Percentiles rank a stretch among this genome's conserved stretches.
These are phyloP conservation scores for Ramazzottius varieornatus DNA, from an alignment of 2,888 invertebrate genomes.

Conservation along the genomic window DNA sequence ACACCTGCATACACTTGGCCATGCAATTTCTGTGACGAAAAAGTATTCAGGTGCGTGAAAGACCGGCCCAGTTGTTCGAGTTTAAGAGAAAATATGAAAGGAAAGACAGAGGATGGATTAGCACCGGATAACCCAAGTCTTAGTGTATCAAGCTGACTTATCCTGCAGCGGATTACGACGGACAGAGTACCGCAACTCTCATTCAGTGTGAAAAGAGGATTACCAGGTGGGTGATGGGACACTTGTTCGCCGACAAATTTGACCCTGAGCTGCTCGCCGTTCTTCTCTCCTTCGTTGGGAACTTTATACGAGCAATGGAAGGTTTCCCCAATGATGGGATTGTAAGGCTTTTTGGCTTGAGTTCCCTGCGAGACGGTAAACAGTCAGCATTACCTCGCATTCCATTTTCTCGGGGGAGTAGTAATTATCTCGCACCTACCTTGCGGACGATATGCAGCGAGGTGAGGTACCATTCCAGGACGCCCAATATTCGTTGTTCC, in stretches of 20 bases:
- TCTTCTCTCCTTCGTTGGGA: not conserved
- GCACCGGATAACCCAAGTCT: no score
- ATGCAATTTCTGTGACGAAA: no score
- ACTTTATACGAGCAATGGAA: conserved; percentile 22
- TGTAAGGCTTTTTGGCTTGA: conserved; percentile 29
- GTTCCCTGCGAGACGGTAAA: conserved; percentile 10
- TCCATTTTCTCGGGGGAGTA: not conserved
- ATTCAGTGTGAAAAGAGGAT: conserved; percentile 5
- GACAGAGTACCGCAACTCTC: no score
- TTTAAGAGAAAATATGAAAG: no score
- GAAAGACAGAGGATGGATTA: no score
- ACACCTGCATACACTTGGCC: no score
- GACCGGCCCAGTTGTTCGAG: no score
- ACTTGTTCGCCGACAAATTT: conserved; percentile 27
- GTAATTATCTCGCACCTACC: conserved; percentile 10
- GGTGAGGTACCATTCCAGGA: conserved; percentile 28
- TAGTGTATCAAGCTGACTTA: no score
- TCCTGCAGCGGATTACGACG: no score
- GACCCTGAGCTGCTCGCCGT: conserved; percentile 10
- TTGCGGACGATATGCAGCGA: conserved; percentile 24
- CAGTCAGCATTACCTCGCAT: not conserved
- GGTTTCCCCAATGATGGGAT: conserved; percentile 30
- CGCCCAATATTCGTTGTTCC: conserved; percentile 23
- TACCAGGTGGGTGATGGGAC: conserved; percentile 28
- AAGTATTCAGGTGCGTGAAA: no score